Conservation (phyloP, 2,888 invertebrate genomes). For the Ashinkailepas kermadecensis region DNA sequence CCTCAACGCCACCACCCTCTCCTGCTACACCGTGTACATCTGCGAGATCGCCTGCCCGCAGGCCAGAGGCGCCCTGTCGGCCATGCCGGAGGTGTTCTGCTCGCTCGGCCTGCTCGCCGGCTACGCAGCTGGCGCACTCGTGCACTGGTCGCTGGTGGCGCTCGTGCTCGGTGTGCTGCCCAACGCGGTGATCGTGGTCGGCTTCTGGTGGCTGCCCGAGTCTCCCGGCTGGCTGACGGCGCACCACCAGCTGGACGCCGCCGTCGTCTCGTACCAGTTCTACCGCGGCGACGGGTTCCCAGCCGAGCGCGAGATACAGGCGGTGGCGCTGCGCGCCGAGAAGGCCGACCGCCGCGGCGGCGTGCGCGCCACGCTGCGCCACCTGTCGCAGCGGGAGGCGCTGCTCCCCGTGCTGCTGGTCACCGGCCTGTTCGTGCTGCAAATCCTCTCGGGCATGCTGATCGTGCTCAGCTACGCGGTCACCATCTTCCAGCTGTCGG, state of each 20-base stretch:
- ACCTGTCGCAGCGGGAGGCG: conserved; percentile 38
- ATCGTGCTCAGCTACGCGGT: conserved; percentile 44
- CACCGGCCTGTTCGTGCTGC: conserved; percentile 40
- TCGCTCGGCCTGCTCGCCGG: conserved; percentile 59
- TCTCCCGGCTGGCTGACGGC: conserved; percentile 63
- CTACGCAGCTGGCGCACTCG: conserved; percentile 49
- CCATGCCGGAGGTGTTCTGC: conserved; percentile 61
- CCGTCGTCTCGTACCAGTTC: conserved; percentile 38
- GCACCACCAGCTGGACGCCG: conserved; percentile 52
- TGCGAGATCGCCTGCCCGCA: conserved; percentile 59
- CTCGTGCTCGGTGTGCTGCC: conserved; percentile 50
- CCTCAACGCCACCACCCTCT: conserved; percentile 52
- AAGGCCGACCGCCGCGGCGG: not conserved
- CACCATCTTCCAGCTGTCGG: conserved; percentile 41
- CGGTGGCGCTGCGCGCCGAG: not conserved
- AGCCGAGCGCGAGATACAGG: not conserved
- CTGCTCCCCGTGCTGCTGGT: conserved; percentile 39
- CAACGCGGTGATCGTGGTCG: not conserved
- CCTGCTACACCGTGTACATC: conserved; percentile 37
- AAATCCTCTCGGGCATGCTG: conserved; percentile 43
- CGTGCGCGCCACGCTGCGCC: conserved; percentile 37
- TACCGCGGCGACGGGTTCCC: not conserved
- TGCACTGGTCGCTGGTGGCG: conserved; percentile 54
- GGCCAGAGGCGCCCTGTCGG: conserved; percentile 63
- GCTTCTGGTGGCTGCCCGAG: conserved; percentile 48